phyloP scores from a whole-genome alignment of 64 coral and sea anemone species.

The Hydrozoanthus tunicans region DNA sequence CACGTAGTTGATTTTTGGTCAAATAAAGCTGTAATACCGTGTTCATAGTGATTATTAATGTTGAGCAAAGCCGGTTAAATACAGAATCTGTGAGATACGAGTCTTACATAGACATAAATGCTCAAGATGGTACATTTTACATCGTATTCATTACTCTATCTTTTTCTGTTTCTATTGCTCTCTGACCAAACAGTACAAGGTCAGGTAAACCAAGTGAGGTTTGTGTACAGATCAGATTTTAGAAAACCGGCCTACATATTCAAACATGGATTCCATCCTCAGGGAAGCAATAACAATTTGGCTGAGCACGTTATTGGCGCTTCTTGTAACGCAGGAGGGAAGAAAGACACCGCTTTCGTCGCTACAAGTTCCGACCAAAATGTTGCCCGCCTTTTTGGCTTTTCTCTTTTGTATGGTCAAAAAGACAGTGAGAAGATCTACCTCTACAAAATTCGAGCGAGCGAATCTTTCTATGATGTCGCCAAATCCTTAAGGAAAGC shows the following conservation, averaged over 20 bases:
- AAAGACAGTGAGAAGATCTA: not conserved
- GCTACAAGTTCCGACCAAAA: not conserved
- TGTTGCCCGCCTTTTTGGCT: not conserved
- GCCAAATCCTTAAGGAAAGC: not conserved
- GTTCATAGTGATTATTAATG: no score
- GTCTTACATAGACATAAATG: no score
- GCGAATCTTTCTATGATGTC: not conserved
- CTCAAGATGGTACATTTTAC: no score
- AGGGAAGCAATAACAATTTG: not conserved
- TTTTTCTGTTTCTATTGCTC: no score
- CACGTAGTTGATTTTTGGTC: no score
- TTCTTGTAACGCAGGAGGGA: not conserved
- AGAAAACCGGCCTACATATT: not conserved
- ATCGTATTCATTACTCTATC: no score
- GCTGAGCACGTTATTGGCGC: not conserved
- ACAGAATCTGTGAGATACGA: no score
- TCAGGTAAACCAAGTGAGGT: not conserved
- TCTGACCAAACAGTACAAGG: no score
- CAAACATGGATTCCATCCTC: not conserved
- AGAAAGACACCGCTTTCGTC: not conserved
- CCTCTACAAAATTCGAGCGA: not conserved
- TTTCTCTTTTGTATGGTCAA: not conserved
- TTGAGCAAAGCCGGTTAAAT: no score
- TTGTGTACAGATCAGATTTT: slow-evolving; percentile 6
- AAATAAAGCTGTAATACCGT: no score